Evolutionary conservation across 53 echinoderm and acorn worm species (phyloP), one percentile per base, ranked within the genome.

Genomic region (Echinometra lucunter): DNA sequence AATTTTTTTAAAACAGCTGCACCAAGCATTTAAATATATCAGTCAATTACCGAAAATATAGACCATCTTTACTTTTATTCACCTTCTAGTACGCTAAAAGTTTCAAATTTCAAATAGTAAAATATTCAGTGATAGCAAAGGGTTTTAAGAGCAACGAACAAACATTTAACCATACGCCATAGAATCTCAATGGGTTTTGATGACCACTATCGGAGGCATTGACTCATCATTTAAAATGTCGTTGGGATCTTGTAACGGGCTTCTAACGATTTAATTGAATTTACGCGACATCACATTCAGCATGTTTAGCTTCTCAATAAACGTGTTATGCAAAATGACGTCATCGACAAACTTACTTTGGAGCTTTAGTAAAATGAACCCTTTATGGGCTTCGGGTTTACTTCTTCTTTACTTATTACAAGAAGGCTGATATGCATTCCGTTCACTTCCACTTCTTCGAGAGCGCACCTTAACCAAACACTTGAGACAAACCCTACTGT

Each of bases 1-100:
- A 85, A 53, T 49, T 85, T 85, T 7, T n/a, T 49, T 85, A 4
- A 74, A 85, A 81, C 81, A 81, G 81, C 81, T 81, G 81, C 81
- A 81, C 42, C 30, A n/a, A 85, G 85, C 85, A 85, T 49, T 38
- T 40, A 78, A 38, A 30, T 5, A 78, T 78, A 78, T 78, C 16
- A 21, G 21, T 78, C 42, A 19, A 78, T 23, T 78, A 40, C 78
- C 38, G 38, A 78, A 78, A 78, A 78, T 78, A 78, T 42, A 40
- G 42, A 42, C 78, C 6, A 40, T 44, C 35, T 72, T 35, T 35
- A 23, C 23, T 23, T 35, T 38, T 35, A 40, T 11, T 40, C 42
- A 42, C 78, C 78, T 42, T 21, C 78, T 3, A 70, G 34, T 10
- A 34, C 34, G 34, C 17, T 11, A 35, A 72, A 72, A 3, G 2